Conservation (phyloP, 1,140 invertebrate species). For the Cataglyphis hispanica region DNA sequence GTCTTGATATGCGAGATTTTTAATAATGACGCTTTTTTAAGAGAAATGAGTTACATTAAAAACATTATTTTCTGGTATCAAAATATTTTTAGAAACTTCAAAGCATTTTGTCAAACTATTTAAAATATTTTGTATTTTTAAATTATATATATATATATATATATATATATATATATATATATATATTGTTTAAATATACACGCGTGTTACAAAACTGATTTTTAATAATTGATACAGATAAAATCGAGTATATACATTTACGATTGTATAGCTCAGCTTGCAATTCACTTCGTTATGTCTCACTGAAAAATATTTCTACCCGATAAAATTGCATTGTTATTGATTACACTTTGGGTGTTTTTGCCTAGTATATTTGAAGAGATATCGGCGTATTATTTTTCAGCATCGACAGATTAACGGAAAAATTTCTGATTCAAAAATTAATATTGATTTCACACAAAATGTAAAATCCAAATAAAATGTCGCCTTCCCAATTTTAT, state of each 20-base stretch:
- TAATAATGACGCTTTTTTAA: too few relatives aligned
- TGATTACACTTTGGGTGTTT: slow-evolving; percentile 40
- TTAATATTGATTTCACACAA: slow-evolving; percentile 23
- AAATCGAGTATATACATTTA: slow-evolving; percentile 19
- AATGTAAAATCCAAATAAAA: slow-evolving; percentile 21
- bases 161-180: not conserved
- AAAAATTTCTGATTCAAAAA: slow-evolving; percentile 10
- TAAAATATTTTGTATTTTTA: too few relatives aligned
- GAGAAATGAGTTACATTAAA: too few relatives aligned
- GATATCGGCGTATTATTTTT: slow-evolving; percentile 29
- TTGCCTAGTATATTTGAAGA: slow-evolving; percentile 33
- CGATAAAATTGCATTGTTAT: slow-evolving; percentile 51
- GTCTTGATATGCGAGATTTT: too few relatives aligned
- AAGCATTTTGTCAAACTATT: too few relatives aligned
- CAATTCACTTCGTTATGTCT: slow-evolving; percentile 34
- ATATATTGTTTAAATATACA: not conserved
- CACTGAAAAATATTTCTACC: slow-evolving; percentile 19
- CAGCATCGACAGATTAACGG: slow-evolving; percentile 25
- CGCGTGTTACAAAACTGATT: not conserved
- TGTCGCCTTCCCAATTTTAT: not conserved
- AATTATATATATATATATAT: not conserved
- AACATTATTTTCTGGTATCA: not conserved
- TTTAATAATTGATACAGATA: slow-evolving; percentile 9
- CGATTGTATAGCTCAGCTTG: slow-evolving; percentile 13
- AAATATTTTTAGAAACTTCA: slow-evolving; percentile 7